phyloP scores from a whole-genome alignment of 1,140 invertebrate species.

The Augochlora pura region DNA sequence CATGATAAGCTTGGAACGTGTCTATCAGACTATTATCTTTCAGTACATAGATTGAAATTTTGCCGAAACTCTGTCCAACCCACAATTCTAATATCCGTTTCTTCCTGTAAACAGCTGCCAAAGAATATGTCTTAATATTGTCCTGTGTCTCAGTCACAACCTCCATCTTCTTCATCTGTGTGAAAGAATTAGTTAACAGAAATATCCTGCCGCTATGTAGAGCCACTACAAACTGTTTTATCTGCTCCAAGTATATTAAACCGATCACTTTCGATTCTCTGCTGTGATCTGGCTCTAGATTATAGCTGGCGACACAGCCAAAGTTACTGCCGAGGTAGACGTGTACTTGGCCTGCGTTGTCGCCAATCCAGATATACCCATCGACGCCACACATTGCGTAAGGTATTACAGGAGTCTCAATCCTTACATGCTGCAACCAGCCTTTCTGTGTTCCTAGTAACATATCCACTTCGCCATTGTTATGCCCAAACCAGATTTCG shows the following conservation, averaged over 20 bases:
- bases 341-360: constrained; percentile 89
- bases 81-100: constrained; percentile 80
- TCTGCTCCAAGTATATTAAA: constrained; percentile 83
- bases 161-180: constrained; percentile 74
- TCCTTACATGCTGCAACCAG: constrained; percentile 82
- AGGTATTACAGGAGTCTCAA: constrained; percentile 81
- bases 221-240: constrained; percentile 87
- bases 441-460: constrained; percentile 82
- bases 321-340: constrained; percentile 83
- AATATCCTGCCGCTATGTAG: constrained; percentile 88
- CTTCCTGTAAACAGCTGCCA: constrained; percentile 72
- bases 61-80: constrained; percentile 88
- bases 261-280: constrained; percentile 82
- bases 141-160: constrained; percentile 56
- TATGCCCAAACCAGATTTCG: constrained; percentile 87
- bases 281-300: constrained; percentile 79
- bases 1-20: constrained; percentile 66
- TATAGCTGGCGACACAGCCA: constrained; percentile 78
- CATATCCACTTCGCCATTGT: constrained; percentile 86
- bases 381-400: constrained; percentile 86
- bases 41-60: constrained; percentile 86
- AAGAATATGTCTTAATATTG: constrained; percentile 74
- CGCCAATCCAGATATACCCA: constrained; percentile 91
- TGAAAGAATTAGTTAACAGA: constrained; percentile 79
- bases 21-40: constrained; percentile 75